phyloP scores from a whole-genome alignment of 1,140 invertebrate genomes.

The honey bee (Apis mellifera) region DNA sequence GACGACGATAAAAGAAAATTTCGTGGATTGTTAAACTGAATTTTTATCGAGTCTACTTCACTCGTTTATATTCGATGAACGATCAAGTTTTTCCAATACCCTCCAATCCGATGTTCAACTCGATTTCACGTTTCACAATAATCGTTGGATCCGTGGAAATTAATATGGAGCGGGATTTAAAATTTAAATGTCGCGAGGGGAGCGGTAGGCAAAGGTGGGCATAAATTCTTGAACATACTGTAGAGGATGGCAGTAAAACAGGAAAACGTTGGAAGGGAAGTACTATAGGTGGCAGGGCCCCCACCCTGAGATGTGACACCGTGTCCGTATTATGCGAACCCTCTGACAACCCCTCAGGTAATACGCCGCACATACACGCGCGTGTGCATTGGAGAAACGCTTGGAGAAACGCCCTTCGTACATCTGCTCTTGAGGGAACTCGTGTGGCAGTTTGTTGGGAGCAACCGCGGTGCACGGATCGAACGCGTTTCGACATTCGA shows the following conservation, averaged over 20 bases:
- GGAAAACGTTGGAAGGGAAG: conserved; percentile 33
- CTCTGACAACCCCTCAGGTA: conserved; percentile 72
- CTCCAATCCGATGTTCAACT: too few relatives aligned
- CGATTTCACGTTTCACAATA: too few relatives aligned
- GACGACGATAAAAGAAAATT: too few relatives aligned
- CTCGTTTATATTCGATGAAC: too few relatives aligned
- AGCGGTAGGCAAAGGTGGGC: neutral
- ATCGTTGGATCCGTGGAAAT: neutral
- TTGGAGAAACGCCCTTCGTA: conserved; percentile 69
- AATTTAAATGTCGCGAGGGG: conserved; percentile 59
- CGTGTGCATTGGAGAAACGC: conserved; percentile 33
- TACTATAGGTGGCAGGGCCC: conserved; percentile 54
- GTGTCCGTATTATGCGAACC: conserved; percentile 69
- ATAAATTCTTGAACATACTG: conserved; percentile 12
- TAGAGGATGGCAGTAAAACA: conserved; percentile 20
- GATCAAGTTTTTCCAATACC: too few relatives aligned
- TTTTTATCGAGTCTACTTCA: too few relatives aligned
- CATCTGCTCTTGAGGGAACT: conserved; percentile 74
- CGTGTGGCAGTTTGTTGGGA: conserved; percentile 70
- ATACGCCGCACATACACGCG: conserved; percentile 33
- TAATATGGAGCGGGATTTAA: conserved; percentile 49
- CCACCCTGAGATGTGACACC: conserved; percentile 60
- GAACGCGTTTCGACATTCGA: conserved; percentile 9
- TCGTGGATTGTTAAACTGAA: too few relatives aligned
- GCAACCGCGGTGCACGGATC: conserved; percentile 69